These are phyloP conservation scores for Dromas ardeola DNA, from an alignment of 2,113 vertebrate genomes.

Conservation along the genomic window DNA sequence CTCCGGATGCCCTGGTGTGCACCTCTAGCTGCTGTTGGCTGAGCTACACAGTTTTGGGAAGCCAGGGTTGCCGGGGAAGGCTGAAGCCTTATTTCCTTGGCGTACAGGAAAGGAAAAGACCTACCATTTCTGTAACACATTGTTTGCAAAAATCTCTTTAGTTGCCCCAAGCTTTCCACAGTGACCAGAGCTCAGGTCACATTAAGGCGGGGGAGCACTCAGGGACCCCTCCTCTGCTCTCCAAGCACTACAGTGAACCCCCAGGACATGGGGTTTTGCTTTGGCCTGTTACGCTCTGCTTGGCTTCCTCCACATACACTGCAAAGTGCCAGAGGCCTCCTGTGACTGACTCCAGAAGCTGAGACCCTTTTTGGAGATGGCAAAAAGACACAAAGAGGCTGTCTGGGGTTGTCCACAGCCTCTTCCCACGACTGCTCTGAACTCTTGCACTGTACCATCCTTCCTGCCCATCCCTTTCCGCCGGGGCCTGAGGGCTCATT, in stretches of 20 bases:
- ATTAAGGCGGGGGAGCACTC: no score
- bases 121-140: neutral
- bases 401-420: neutral
- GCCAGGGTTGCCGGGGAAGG: neutral
- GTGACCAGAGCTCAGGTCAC: neutral
- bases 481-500: neutral
- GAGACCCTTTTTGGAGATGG: neutral
- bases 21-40: neutral
- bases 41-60: neutral
- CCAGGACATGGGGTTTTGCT: rapidly evolving
- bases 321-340: neutral
- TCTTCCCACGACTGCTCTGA: neutral
- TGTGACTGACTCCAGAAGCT: neutral
- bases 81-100: neutral
- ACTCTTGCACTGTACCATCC: neutral
- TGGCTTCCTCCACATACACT: neutral
- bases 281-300: rapidly evolving
- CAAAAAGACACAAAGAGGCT: neutral
- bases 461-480: neutral
- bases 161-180: neutral
- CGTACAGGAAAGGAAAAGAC: neutral
- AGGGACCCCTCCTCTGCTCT: neutral
- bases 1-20: neutral
- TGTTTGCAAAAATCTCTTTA: neutral
- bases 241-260: neutral